phyloP scores from a whole-genome alignment of 2,797 vertebrate species.

The Acrocephalus scirpaceus region DNA sequence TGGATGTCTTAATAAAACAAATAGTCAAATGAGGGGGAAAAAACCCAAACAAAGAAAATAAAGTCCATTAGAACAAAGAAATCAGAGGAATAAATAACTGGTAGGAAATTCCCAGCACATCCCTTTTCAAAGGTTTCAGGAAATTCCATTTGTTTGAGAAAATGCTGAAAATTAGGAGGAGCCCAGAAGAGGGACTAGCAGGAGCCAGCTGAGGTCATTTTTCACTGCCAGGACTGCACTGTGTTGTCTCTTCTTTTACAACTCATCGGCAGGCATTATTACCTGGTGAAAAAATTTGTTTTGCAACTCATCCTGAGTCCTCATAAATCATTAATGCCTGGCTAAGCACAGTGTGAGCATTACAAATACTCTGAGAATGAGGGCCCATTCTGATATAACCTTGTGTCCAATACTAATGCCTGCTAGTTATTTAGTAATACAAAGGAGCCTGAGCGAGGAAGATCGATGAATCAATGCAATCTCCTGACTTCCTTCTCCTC shows the following conservation, averaged over 20 bases:
- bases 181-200: not conserved
- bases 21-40: not conserved
- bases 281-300: slow-evolving; percentile 71
- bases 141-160: slow-evolving; percentile 33
- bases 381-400: slow-evolving; percentile 43
- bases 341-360: slow-evolving; percentile 63
- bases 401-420: slow-evolving; percentile 66
- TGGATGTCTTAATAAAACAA: not conserved
- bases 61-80: not conserved
- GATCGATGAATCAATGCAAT: slow-evolving; percentile 57
- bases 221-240: slow-evolving; percentile 56
- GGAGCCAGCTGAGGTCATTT: slow-evolving; percentile 44
- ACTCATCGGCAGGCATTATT: slow-evolving; percentile 65
- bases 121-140: slow-evolving; percentile 3
- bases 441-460: slow-evolving; percentile 49
- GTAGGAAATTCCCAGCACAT: not conserved
- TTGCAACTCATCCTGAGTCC: slow-evolving; percentile 65
- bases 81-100: not conserved
- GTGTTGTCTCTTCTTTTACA: slow-evolving; percentile 64
- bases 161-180: slow-evolving; percentile 5
- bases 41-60: not conserved
- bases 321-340: slow-evolving; percentile 73
- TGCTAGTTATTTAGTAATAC: slow-evolving; percentile 68
- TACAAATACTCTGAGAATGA: slow-evolving; percentile 50
- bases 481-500: not conserved